Conservation (phyloP, 2,113 vertebrate species). For the Phasianus colchicus region DNA sequence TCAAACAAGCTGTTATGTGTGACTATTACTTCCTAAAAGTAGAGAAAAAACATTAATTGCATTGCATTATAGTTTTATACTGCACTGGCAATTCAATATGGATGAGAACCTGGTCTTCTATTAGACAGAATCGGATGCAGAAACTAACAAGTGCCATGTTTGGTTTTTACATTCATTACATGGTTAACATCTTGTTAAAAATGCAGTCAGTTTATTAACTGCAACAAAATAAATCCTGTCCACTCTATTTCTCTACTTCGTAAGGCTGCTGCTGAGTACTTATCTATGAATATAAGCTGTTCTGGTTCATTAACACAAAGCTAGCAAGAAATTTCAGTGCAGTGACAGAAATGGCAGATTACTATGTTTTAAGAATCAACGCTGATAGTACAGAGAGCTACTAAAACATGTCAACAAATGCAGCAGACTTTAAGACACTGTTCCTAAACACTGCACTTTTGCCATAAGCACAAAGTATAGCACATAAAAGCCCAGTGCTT, state of each 20-base stretch:
- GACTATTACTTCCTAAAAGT: not conserved
- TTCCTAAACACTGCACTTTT: not conserved
- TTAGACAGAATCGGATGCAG: not conserved
- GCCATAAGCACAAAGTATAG: not conserved
- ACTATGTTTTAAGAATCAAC: not conserved
- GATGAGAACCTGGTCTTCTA: not conserved
- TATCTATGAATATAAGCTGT: not conserved
- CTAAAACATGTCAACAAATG: not conserved
- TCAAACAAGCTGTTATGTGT: not conserved
- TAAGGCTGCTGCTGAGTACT: not conserved
- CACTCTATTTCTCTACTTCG: not conserved
- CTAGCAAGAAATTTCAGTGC: not conserved
- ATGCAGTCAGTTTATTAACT: not conserved
- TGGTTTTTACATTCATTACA: not conserved
- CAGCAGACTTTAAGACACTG: slow-evolving; percentile 22
- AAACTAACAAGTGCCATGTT: not conserved
- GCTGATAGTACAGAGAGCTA: not conserved
- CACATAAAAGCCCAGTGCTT: not conserved
- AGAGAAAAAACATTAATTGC: not conserved
- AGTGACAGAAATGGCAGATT: not conserved
- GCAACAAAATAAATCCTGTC: not conserved
- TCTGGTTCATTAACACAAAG: not conserved
- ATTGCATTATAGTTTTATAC: rapidly evolving
- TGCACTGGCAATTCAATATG: not conserved
- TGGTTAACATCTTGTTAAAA: not conserved